A percentile compares a stretch with the other conserved stretches of the same genome.
Evolutionary conservation across 2,113 vertebrate species (phyloP).

Genomic region (Oncorhynchus masou): DNA sequence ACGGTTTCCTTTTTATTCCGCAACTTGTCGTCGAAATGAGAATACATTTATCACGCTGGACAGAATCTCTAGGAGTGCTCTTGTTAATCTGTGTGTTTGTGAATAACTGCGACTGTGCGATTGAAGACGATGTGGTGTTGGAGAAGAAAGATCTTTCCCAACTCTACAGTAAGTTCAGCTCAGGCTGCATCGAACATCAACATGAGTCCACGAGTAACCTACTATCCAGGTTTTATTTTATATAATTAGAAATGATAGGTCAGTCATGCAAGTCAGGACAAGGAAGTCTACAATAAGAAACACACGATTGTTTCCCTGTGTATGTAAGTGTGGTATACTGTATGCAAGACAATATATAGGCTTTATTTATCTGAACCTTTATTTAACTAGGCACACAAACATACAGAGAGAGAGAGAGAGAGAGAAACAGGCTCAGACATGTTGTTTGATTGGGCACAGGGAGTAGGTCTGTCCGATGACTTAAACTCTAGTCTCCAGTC

Average conservation of each 20-base stretch:
- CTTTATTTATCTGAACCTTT: too few relatives aligned
- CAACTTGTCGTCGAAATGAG: constrained; percentile 65
- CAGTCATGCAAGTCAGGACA: background rate
- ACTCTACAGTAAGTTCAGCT: constrained; percentile 72
- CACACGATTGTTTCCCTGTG: background rate
- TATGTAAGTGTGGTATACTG: background rate
- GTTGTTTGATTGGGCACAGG: background rate
- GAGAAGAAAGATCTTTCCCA: constrained; percentile 57
- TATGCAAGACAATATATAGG: background rate
- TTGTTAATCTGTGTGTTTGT: constrained; percentile 49
- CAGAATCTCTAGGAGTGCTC: constrained; percentile 25
- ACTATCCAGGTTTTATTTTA: background rate
- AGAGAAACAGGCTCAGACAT: constrained; percentile 12
- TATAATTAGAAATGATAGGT: background rate
- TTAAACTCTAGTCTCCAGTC: background rate
- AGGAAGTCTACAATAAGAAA: background rate
- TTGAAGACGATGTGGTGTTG: constrained; percentile 58
- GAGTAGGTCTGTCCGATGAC: background rate
- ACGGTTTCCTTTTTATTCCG: constrained; percentile 17
- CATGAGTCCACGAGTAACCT: background rate
- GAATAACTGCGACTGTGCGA: constrained; percentile 46
- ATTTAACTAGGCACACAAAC: background rate
- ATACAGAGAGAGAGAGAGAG: constrained; percentile 1
- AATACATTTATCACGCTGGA: constrained; percentile 8
- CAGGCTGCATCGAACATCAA: background rate